Evolutionary conservation across 2,113 vertebrate species (phyloP).

Genomic region (Galbula dea): DNA sequence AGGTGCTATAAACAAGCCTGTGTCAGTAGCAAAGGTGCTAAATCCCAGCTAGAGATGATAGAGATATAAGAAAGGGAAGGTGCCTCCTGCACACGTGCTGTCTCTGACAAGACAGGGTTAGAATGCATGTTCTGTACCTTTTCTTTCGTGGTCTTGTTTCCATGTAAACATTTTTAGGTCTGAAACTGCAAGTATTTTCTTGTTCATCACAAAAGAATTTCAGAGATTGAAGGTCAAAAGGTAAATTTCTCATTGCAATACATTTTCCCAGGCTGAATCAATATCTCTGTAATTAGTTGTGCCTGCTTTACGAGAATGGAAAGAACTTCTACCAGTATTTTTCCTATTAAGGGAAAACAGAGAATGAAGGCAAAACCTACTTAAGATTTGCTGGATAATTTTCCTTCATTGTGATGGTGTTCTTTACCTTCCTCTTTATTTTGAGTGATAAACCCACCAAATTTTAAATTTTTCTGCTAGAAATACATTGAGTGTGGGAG

Average conservation of each 20-base stretch:
- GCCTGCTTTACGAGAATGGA: not conserved
- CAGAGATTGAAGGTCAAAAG: not conserved
- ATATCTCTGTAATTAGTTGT: not conserved
- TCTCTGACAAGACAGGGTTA: not conserved
- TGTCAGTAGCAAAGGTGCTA: not conserved
- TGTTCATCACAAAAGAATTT: not conserved
- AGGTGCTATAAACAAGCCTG: not conserved
- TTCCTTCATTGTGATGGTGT: not conserved
- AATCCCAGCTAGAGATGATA: not conserved
- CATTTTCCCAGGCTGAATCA: not conserved
- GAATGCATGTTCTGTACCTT: not conserved
- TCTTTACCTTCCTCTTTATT: not conserved
- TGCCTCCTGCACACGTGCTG: not conserved
- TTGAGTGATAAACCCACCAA: not conserved
- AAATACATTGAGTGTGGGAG: not conserved
- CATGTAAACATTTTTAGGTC: not conserved
- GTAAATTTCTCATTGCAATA: not conserved
- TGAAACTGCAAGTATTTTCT: not conserved
- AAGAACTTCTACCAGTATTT: not conserved
- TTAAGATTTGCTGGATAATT: not conserved
- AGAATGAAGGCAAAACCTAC: not conserved
- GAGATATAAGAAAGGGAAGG: not conserved
- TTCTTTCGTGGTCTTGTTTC: not conserved
- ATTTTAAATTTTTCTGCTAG: not conserved
- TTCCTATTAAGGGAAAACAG: not conserved